Base-by-base conservation (phyloP, 2,113 vertebrate genomes). In the Tretioscincus oriximinensis region DNA sequence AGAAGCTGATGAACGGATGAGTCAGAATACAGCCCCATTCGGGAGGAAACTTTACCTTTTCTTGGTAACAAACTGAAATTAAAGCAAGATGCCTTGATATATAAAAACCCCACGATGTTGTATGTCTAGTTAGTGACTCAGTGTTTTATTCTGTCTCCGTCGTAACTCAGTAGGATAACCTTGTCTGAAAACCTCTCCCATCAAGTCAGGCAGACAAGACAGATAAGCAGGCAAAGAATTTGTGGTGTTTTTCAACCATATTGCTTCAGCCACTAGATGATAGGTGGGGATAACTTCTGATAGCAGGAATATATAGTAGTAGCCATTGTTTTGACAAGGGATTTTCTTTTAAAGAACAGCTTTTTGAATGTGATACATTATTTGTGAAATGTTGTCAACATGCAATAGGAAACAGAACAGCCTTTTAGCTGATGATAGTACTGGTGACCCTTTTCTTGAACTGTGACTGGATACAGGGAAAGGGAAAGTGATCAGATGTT, bases 31-130 rank as follows among this genome's bases (percentile, higher is more conserved):
- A 78, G 29, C 22, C 47, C 22, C 64, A 7, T 47, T 28, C 31
- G 76, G 31, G 11, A 60, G 63, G 60, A 73, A 78, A 78, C 63
- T n/a, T 18, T 26, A 9, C 28, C 58, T 79, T 75, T 78, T 63
- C 54, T 79, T 64, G 28, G 65, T 69, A 64, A 63, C 41, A 76
- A 76, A 78, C 16, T 61, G 67, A 79, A 74, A 84, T 61, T 79
- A 84, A 63, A 74, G 35, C 28, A 64, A 61, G 72, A 58, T 35
- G 49, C 54, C 47, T 67, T 74, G 22, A 45, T 64, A 73, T 21
- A 78, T 29, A 16, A 58, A 35, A 18, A 47, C 58, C 35, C 35
- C 35, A 35, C 8, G 78, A 73, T 47, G 70, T 21, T 11, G 5
- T 21, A 1, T 26, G 51, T 49, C 51, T 58, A 12, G 20, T 26